Conservation (phyloP, 1,140 invertebrate genomes). For the Cotesia typhae region DNA sequence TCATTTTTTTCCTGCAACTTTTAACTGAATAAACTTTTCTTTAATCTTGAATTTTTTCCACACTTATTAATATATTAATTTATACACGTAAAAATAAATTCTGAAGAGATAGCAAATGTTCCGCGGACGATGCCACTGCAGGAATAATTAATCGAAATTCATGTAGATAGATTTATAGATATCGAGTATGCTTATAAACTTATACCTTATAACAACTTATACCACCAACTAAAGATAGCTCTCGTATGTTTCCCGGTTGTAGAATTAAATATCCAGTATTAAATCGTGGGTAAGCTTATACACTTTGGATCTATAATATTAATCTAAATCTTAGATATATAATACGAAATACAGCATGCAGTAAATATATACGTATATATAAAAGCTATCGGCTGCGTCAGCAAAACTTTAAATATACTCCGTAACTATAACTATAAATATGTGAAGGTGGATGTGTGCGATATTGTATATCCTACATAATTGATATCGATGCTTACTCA, state of each 20-base stretch:
- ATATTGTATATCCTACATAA: slow-evolving; percentile 44
- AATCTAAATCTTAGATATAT: too few species aligned
- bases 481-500: slow-evolving; percentile 46
- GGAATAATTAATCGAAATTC: slow-evolving; percentile 52
- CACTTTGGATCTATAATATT: not conserved
- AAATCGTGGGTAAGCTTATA: not conserved
- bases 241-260: slow-evolving; percentile 19
- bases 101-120: too few species aligned
- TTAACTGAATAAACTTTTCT: too few species aligned
- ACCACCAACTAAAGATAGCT: slow-evolving; percentile 40
- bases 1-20: not conserved
- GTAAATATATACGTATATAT: too few species aligned
- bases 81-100: too few species aligned
- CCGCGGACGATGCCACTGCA: slow-evolving; percentile 19
- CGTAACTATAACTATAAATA: slow-evolving; percentile 7
- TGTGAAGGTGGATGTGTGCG: not conserved
- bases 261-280: slow-evolving; percentile 22
- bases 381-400: not conserved
- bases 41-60: too few species aligned
- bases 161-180: slow-evolving; percentile 46
- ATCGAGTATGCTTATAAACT: slow-evolving; percentile 19
- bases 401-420: not conserved
- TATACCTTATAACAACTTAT: not conserved
- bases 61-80: too few species aligned
- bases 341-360: too few species aligned